A percentile compares a stretch with the other conserved stretches of the same genome.
These are phyloP conservation scores for Lasioglossum malachurum DNA, from an alignment of 2,888 invertebrate genomes.

Conservation along the genomic window DNA sequence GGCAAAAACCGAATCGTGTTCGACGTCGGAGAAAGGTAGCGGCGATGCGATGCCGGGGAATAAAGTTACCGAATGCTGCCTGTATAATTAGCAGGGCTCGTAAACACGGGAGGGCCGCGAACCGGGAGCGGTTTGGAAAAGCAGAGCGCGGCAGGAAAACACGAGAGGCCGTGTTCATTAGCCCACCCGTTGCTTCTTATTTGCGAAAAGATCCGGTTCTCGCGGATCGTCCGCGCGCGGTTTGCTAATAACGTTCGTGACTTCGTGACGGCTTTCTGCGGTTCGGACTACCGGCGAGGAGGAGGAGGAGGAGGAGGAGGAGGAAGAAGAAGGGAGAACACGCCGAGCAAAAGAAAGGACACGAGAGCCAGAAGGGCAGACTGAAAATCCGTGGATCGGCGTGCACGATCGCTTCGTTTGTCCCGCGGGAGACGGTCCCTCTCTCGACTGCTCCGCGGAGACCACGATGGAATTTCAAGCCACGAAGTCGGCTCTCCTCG, in stretches of 20 bases:
- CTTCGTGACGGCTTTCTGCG: constrained; percentile 64
- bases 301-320: background rate
- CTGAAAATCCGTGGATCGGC: constrained; percentile 52
- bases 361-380: constrained; percentile 29
- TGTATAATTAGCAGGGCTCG: background rate
- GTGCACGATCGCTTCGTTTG: constrained; percentile 55
- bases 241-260: constrained; percentile 73
- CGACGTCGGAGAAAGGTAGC: background rate
- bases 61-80: background rate
- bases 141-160: background rate
- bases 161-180: constrained; percentile 30
- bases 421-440: constrained; percentile 20
- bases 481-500: constrained; percentile 38
- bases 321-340: background rate
- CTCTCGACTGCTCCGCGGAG: background rate
- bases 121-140: background rate
- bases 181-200: constrained; percentile 29
- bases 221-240: constrained; percentile 54
- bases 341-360: background rate
- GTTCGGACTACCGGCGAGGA: background rate
- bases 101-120: background rate
- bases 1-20: background rate
- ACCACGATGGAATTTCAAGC: constrained; percentile 60
- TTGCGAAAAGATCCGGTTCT: constrained; percentile 39
- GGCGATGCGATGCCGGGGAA: background rate